These are phyloP conservation scores for Orthosia incerta DNA, from an alignment of 2,888 invertebrate genomes.

Conservation along the genomic window DNA sequence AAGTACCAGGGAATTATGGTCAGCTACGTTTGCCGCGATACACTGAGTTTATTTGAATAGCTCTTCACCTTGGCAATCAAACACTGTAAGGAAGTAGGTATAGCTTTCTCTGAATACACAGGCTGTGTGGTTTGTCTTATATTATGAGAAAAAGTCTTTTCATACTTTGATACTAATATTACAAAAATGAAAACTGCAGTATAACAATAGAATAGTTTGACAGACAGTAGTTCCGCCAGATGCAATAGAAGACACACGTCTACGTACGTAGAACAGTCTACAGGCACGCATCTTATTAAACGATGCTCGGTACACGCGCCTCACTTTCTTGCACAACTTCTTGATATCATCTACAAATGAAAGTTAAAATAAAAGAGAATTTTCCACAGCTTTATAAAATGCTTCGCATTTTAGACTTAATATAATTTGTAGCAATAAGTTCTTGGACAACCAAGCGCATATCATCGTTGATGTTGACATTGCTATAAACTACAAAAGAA, in stretches of 20 bases:
- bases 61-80: no score
- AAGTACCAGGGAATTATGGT: no score
- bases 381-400: slow-evolving; percentile 31
- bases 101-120: no score
- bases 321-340: neutral
- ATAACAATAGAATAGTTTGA: neutral
- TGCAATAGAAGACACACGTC: slow-evolving; percentile 3
- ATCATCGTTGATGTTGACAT: neutral
- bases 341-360: neutral
- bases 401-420: slow-evolving; percentile 25
- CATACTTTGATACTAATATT: neutral
- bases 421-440: slow-evolving; percentile 7
- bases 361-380: slow-evolving; percentile 3
- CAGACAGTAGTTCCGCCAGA: slow-evolving; percentile 2
- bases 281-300: slow-evolving; percentile 4
- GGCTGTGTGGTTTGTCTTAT: no score
- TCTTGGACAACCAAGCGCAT: slow-evolving; percentile 24
- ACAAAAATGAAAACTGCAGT: neutral
- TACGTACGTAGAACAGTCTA: slow-evolving; percentile 3
- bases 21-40: no score
- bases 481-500: slow-evolving; percentile 2
- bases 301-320: slow-evolving; percentile 1
- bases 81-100: no score
- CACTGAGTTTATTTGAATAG: no score
- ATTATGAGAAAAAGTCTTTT: no score